Evolutionary conservation across 2,113 vertebrate genomes (phyloP).

Genomic region (Chaetorhynchus papuensis): DNA sequence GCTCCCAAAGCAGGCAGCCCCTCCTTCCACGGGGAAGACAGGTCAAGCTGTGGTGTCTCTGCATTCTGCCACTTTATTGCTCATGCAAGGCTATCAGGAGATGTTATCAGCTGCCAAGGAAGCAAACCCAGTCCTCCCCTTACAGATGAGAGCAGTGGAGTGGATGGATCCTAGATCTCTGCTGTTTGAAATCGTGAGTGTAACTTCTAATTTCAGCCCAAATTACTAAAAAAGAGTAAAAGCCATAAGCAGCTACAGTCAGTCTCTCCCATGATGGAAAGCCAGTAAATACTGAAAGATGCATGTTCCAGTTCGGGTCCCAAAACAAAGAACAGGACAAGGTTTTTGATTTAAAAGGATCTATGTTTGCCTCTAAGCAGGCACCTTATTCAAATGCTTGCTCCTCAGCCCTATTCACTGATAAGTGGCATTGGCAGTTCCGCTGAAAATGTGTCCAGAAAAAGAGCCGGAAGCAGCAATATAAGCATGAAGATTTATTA

Average conservation of each 20-base stretch:
- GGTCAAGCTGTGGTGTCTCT: background rate
- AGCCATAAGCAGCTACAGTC: background rate
- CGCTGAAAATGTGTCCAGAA: background rate
- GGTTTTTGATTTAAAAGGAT: background rate
- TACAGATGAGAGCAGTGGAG: accelerated
- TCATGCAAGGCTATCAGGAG: accelerated
- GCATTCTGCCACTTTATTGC: background rate
- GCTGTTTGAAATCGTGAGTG: background rate
- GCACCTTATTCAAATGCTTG: background rate
- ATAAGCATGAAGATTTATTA: background rate
- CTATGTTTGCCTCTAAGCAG: background rate
- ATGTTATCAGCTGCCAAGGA: background rate
- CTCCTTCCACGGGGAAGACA: background rate
- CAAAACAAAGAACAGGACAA: background rate
- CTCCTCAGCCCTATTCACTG: background rate
- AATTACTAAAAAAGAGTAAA: background rate
- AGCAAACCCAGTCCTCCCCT: background rate
- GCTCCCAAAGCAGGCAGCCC: background rate
- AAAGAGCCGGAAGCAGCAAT: background rate
- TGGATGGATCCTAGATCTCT: background rate
- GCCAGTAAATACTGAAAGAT: background rate
- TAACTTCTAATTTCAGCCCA: background rate
- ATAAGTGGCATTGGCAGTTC: background rate
- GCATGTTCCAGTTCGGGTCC: background rate
- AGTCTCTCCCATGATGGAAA: background rate